Base-by-base conservation (phyloP, 2,888 invertebrate species). In the Melangyna quadrimaculata region DNA sequence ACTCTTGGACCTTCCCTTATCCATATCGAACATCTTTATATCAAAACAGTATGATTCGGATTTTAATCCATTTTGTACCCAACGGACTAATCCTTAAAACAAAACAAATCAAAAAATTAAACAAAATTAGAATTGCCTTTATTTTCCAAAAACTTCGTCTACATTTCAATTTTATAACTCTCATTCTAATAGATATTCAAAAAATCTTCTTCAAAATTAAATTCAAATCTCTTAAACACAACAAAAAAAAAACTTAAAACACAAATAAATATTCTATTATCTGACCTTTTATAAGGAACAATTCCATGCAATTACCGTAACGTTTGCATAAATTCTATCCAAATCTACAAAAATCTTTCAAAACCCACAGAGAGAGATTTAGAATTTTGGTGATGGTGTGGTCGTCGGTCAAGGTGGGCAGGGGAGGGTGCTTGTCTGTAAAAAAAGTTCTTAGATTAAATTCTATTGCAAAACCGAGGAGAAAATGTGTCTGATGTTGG, bases 211-310 rank as follows among this genome's bases (percentile, higher is more conserved):
- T 45, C 45, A 65, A 65, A 65, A 65, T 65, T 65, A 65, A 65
- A 45, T 45, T 65, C 29, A 65, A 65, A 65, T 65, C 65, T 65
- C 45, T 45, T 6, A 17, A 63, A 12, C n/a, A 40, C 29, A 32
- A 35, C 10, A 57, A 19, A 32, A 35, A 35, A 19, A 22, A 19
- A 57, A 35, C 27, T 27, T 43, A 45, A 53, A 70, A 51, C 22
- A 59, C 59, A 71, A 77, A 78, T 82, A 82, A 82, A 82, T 82
- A 81, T 67, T 59, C 71, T 77, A 77, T 67, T 82, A 82, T 82
- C 81, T 59, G 12, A 43, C 40, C 53, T 63, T 53, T n/a, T 59
- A 37, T 59, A 43, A 32, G 65, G 65, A 40, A 35, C 35, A 40
- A 29, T 55, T 61, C 77, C 45, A 77, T 78, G 51, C 71, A 82